Conservation (phyloP, 2,797 vertebrate genomes). For the Tokudaia tokunoshimensis region DNA sequence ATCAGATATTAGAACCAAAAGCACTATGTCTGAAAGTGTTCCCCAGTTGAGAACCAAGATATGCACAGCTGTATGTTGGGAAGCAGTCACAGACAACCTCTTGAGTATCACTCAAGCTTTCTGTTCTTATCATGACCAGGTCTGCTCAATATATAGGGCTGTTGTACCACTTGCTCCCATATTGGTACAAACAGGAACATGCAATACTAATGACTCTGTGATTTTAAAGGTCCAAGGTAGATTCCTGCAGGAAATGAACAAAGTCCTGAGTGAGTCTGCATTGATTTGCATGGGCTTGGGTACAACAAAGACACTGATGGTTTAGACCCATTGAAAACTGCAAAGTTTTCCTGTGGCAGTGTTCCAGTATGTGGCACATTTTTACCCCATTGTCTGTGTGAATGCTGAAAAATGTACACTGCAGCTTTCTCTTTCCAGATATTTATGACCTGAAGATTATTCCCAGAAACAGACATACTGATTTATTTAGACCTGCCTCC, state of each 20-base stretch:
- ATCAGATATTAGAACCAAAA: neutral
- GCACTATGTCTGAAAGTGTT: neutral
- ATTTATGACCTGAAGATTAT: neutral
- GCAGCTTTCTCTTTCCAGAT: neutral
- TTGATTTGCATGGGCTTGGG: neutral
- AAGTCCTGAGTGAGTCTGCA: neutral
- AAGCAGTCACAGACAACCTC: neutral
- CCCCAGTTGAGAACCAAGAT: neutral
- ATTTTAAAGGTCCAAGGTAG: neutral
- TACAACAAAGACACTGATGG: neutral
- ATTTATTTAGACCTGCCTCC: neutral
- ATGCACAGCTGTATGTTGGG: neutral
- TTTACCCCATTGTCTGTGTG: neutral
- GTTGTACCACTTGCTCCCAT: neutral
- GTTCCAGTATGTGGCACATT: neutral
- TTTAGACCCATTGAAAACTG: neutral
- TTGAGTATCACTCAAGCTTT: neutral
- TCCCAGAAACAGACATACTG: neutral
- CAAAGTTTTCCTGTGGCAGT: neutral
- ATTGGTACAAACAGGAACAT: neutral
- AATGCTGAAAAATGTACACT: neutral
- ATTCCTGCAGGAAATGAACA: neutral
- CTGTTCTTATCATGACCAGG: neutral
- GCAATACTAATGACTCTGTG: no score
- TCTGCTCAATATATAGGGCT: neutral